Percentiles rank a stretch among this genome's conserved stretches.
Conservation (phyloP, 2,113 vertebrate species). For the Tenrec ecaudatus region DNA sequence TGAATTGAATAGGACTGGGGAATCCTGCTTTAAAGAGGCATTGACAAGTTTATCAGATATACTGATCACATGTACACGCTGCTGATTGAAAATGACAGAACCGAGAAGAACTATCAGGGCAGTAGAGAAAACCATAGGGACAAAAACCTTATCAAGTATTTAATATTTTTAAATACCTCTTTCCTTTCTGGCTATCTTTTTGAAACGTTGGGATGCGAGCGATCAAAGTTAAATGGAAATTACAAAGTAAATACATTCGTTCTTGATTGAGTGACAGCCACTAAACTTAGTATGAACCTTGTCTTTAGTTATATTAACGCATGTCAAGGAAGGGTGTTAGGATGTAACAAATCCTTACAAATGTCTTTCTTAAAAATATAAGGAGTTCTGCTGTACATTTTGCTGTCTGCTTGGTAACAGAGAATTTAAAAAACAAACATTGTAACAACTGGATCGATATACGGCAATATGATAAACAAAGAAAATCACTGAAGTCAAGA, state of each 20-base stretch:
- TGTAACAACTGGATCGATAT: neutral
- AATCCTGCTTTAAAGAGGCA: conserved; percentile 86
- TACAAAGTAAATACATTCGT: neutral
- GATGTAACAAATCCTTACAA: conserved; percentile 48
- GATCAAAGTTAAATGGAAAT: conserved; percentile 55
- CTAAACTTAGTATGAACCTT: conserved; percentile 23
- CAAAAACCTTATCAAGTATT: conserved; percentile 80
- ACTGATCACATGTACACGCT: conserved; percentile 86
- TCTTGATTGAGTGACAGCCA: neutral
- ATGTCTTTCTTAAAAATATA: conserved; percentile 30
- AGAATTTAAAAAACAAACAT: neutral
- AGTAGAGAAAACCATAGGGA: conserved; percentile 79
- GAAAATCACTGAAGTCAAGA: neutral
- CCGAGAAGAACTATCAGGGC: conserved; percentile 84
- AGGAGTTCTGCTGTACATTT: conserved; percentile 25
- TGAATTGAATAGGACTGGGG: conserved; percentile 83
- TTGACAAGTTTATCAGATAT: conserved; percentile 91
- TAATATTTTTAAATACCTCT: conserved; percentile 81
- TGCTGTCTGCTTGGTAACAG: conserved; percentile 38
- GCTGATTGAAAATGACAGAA: conserved; percentile 88
- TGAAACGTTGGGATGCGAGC: conserved; percentile 55
- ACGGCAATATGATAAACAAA: neutral
- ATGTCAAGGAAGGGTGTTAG: conserved; percentile 57
- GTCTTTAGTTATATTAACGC: conserved; percentile 41
- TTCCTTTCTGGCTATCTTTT: conserved; percentile 68